Conservation (phyloP, 2,113 vertebrate genomes). For the Oxyura jamaicensis region DNA sequence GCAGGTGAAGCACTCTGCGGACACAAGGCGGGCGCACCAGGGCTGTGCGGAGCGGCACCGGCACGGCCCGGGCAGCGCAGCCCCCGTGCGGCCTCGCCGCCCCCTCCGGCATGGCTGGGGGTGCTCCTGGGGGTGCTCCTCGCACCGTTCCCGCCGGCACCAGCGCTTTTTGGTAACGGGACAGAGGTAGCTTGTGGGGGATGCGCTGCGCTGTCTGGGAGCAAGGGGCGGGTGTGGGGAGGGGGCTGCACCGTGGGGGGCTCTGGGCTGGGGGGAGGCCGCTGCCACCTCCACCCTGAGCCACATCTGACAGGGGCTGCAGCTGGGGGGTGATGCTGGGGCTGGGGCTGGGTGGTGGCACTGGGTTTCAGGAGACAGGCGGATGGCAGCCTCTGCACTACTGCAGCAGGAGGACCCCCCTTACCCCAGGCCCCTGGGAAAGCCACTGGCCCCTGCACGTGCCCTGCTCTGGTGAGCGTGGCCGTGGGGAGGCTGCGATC, state of each 20-base stretch:
- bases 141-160: neutral
- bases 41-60: neutral
- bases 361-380: neutral
- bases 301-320: neutral
- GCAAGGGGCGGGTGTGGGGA: no score
- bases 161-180: conserved; percentile 67
- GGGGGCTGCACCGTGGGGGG: neutral
- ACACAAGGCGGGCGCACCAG: accelerated
- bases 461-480: no score
- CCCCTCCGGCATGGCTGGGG: neutral
- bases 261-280: neutral
- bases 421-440: no score
- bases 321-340: neutral
- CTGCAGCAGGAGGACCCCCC: no score
- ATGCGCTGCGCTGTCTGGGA: neutral
- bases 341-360: conserved; percentile 28
- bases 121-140: neutral
- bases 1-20: neutral
- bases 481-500: neutral
- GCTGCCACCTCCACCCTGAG: neutral
- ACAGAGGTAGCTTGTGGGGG: conserved; percentile 73
- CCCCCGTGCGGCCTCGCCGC: no score
- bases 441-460: no score
- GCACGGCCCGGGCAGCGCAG: no score
- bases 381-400: neutral